These are phyloP conservation scores for Palythoa caribaeorum DNA, from an alignment of 92 coral and sea anemone species.

Conservation along the genomic window DNA sequence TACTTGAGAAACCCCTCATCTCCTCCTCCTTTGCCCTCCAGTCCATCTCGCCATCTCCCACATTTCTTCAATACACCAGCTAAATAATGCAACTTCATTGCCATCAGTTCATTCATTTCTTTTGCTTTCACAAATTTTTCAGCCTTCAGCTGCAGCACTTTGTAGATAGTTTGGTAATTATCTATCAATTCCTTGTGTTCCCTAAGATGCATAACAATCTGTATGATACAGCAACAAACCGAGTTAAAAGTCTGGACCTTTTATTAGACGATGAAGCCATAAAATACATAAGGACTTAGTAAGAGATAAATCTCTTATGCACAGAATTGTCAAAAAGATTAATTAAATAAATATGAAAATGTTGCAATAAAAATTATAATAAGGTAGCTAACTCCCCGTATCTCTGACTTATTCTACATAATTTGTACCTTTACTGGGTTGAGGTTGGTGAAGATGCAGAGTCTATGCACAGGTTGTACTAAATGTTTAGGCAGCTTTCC, in stretches of 20 bases:
- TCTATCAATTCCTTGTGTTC: conserved; percentile 82
- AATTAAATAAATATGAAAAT: too few species aligned
- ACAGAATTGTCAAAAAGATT: too few species aligned
- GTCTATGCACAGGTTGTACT: conserved; percentile 79
- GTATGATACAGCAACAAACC: not conserved
- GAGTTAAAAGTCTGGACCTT: not conserved
- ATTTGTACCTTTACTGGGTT: conserved; percentile 89
- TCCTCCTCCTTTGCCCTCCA: conserved; percentile 92
- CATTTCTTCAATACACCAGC: conserved; percentile 74
- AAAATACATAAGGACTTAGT: too few species aligned
- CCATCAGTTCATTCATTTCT: conserved; percentile 83
- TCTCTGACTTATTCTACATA: not conserved
- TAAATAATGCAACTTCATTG: conserved; percentile 90
- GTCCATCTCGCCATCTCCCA: conserved; percentile 86
- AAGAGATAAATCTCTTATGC: too few species aligned
- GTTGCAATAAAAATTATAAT: too few species aligned
- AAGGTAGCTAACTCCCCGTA: not conserved
- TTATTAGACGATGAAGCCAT: too few species aligned
- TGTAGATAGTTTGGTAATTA: conserved; percentile 80
- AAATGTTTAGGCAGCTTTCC: conserved; percentile 81
- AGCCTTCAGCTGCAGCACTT: conserved; percentile 77
- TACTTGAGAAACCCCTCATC: conserved; percentile 85
- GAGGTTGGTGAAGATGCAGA: conserved; percentile 75
- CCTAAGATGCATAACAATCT: conserved; percentile 80
- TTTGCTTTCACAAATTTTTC: conserved; percentile 74